These are phyloP conservation scores for Danio aesculapii DNA, from an alignment of 2,797 vertebrate species.

Conservation along the genomic window DNA sequence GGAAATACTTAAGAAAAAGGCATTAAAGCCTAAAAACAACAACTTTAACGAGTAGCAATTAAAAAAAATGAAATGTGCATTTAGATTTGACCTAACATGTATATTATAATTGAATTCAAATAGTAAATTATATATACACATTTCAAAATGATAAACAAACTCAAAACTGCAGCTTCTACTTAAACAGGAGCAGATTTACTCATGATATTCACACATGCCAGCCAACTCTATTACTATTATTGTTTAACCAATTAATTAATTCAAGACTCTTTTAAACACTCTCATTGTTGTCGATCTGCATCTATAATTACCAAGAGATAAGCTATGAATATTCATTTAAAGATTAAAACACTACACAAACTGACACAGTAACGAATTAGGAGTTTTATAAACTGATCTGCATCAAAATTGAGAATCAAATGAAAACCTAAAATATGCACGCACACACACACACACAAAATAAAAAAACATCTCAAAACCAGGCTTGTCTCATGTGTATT, in stretches of 20 bases:
- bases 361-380: not conserved
- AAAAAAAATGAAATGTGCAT: too few relatives aligned
- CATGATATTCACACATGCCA: not conserved
- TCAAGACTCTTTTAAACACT: conserved; percentile 28
- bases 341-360: conserved; percentile 8
- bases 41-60: too few relatives aligned
- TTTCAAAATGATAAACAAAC: too few relatives aligned
- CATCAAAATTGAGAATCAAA: not conserved
- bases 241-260: conserved; percentile 37
- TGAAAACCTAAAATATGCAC: not conserved
- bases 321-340: conserved; percentile 42
- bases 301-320: conserved; percentile 35
- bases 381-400: conserved; percentile 2
- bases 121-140: too few relatives aligned
- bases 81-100: too few relatives aligned
- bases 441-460: not conserved
- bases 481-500: conserved; percentile 64
- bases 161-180: not conserved
- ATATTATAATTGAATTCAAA: too few relatives aligned
- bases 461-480: conserved; percentile 37
- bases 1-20: too few relatives aligned
- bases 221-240: not conserved
- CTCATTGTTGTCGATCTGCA: conserved; percentile 46
- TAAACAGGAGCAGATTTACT: not conserved
- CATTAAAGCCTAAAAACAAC: too few relatives aligned